Evolutionary conservation across 2,888 invertebrate species (phyloP), one percentile per base, ranked within the genome.

Genomic region (Oasisia sp.): DNA sequence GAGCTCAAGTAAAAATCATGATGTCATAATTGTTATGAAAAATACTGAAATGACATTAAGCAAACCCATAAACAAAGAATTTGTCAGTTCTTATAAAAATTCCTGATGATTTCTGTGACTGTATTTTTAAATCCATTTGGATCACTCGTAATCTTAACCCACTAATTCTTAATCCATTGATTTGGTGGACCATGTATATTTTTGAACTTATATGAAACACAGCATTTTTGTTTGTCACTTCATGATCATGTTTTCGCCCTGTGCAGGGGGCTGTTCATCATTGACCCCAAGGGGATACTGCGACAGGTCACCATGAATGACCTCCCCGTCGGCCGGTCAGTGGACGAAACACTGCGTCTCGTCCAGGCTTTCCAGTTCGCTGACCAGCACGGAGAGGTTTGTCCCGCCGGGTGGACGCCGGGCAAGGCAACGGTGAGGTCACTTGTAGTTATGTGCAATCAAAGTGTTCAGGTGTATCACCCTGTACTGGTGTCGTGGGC

Each of bases 231-330:
- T 38, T 38, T 38, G 38, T 38, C 38, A 38, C 38, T 91, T 38
- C 45, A 27, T 91, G 91, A 32, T 89, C 74, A 19, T 74, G 74
- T 27, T 74, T 27, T 27, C 27, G 91, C 27, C 92, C 91, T 92
- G 95, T 95, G 12, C 95, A 97, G 99, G 96, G 99, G 99, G 7
- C 97, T 99, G 92, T 99, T 99, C 95, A 99, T 99, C 92, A 98
- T 99, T 95, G 99, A 99, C 96, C 97, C 98, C 50, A 98, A 98
- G 95, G 98, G 98, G 89, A 97, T 98, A 92, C 96, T 99, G 89
- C 97, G 99, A 92, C 99, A 99, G 97, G 99, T 99, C 89, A 99
- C 99, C 4, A 99, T 99, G 98, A 99, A 99, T 96, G 99, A 99
- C 97, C 97, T 99, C 94, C 99, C 99, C 0, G 96, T 96, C 0